Conservation (phyloP, 2,797 vertebrate genomes). For the Tiaroga cobitis region DNA sequence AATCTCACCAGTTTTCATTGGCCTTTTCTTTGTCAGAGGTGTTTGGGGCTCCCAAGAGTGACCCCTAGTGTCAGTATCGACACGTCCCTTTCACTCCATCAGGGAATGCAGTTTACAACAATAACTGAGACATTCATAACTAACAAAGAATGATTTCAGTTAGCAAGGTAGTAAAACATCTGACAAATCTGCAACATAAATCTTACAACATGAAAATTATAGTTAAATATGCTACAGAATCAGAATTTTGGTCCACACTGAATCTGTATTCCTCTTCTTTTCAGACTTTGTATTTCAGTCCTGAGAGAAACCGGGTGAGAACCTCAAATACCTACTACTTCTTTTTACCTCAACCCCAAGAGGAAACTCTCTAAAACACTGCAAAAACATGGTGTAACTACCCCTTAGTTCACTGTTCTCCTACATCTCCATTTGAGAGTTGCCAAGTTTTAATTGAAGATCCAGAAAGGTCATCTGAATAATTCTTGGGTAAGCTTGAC, state of each 20-base stretch:
- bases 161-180: background rate
- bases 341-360: constrained; percentile 4
- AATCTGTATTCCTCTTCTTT: background rate
- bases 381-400: constrained; percentile 31
- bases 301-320: background rate
- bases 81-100: no score
- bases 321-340: background rate
- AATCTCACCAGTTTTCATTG: no score
- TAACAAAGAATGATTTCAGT: background rate
- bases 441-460: constrained; percentile 65
- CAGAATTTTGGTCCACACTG: background rate
- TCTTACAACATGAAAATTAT: background rate
- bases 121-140: background rate
- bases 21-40: no score
- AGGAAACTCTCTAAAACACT: constrained; percentile 19
- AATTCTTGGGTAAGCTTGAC: constrained; percentile 73
- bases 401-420: constrained; percentile 23
- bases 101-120: background rate
- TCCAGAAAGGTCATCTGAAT: constrained; percentile 75
- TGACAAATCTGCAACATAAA: background rate
- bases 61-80: no score
- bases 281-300: no score
- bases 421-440: constrained; percentile 53
- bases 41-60: background rate
- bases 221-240: background rate